These are phyloP conservation scores for Muntiacus muntjak DNA, from an alignment of 2,113 vertebrate species.

Conservation along the genomic window DNA sequence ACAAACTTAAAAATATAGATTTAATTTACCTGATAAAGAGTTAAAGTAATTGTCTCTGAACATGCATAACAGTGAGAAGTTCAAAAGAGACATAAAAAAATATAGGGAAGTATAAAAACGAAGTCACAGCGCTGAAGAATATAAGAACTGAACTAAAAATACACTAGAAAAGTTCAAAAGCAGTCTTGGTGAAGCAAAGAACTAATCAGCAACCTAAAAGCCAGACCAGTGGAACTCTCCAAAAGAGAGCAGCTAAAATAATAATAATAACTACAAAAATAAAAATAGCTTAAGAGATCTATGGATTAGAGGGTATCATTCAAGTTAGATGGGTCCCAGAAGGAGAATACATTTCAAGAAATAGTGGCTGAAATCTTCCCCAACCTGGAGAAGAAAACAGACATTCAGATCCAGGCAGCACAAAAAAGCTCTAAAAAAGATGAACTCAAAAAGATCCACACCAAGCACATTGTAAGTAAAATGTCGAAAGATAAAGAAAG, in stretches of 20 bases:
- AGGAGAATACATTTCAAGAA: background rate
- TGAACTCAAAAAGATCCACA: background rate
- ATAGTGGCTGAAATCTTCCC: background rate
- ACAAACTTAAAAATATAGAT: background rate
- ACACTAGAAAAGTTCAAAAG: background rate
- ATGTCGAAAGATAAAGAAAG: background rate
- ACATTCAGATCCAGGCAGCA: background rate
- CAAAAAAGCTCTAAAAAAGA: background rate
- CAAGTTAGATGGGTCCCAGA: background rate
- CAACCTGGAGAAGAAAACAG: background rate
- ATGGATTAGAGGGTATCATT: background rate
- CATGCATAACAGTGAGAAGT: background rate
- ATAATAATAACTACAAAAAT: background rate
- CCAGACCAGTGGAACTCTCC: background rate
- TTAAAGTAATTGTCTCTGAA: background rate
- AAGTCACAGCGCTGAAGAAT: background rate
- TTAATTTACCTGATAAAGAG: background rate
- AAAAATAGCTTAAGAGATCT: background rate
- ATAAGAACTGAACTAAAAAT: background rate
- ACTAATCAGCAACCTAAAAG: background rate
- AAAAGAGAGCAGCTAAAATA: background rate
- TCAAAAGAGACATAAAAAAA: background rate
- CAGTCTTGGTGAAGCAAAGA: background rate
- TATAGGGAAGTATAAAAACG: background rate
- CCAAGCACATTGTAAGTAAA: background rate